These are phyloP conservation scores for Zaprionus ornatus DNA, from an alignment of 1,140 invertebrate genomes.

Conservation along the genomic window DNA sequence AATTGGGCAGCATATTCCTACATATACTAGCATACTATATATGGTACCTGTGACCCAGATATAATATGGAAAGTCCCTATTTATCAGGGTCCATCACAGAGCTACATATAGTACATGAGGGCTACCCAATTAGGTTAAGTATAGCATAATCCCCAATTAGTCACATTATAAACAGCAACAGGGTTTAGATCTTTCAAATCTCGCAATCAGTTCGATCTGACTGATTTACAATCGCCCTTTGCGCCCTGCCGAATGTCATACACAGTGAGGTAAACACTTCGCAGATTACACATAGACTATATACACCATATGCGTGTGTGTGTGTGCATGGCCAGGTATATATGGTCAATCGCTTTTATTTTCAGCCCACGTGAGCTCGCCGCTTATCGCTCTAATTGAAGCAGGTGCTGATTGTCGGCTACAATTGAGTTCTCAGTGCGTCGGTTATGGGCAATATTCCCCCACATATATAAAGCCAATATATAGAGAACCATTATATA, in stretches of 20 bases:
- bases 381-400: conserved; percentile 13
- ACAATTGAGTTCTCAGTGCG: conserved; percentile 9
- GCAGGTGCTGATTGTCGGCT: conserved; percentile 7
- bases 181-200: neutral
- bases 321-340: neutral
- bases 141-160: neutral
- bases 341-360: conserved; percentile 17
- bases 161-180: neutral
- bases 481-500: conserved; percentile 1
- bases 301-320: neutral
- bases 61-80: too few species aligned
- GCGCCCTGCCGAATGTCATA: neutral
- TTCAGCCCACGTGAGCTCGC: conserved; percentile 13
- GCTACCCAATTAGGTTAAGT: neutral
- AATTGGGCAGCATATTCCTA: too few species aligned
- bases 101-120: neutral
- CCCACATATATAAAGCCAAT: neutral
- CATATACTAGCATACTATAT: too few species aligned
- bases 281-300: neutral
- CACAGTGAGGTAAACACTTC: neutral
- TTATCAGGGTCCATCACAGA: too few species aligned
- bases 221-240: neutral
- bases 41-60: too few species aligned
- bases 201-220: neutral
- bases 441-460: neutral